These are phyloP conservation scores for Polydesmus complanatus DNA, from an alignment of 2,888 invertebrate species.

Conservation along the genomic window DNA sequence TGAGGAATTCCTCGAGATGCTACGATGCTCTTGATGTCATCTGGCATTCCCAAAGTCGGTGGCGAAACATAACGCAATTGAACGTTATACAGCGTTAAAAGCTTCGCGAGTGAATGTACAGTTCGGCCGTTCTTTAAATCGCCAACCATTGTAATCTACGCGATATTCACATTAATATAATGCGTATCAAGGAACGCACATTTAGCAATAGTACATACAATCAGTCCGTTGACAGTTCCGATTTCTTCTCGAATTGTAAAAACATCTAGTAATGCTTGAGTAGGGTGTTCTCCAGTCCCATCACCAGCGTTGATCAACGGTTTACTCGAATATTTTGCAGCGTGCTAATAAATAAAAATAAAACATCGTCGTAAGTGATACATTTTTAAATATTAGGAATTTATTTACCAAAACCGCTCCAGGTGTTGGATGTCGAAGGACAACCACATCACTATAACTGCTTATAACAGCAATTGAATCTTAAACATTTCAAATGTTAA, in stretches of 20 bases:
- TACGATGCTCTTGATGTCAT: constrained; percentile 65
- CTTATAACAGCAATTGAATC: constrained; percentile 47
- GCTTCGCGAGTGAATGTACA: constrained; percentile 87
- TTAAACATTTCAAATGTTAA: constrained; percentile 54
- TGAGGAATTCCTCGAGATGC: constrained; percentile 54
- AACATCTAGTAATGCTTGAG: constrained; percentile 90
- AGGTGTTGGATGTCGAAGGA: constrained; percentile 81
- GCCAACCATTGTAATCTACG: constrained; percentile 84
- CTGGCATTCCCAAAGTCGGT: constrained; percentile 75
- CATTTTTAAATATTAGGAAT: neutral
- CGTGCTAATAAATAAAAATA: constrained; percentile 43
- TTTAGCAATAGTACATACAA: constrained; percentile 32
- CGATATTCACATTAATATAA: constrained; percentile 2
- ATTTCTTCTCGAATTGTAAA: constrained; percentile 98
- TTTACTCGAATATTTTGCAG: constrained; percentile 65
- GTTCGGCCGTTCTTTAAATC: constrained; percentile 96
- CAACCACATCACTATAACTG: constrained; percentile 86
- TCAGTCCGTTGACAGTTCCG: constrained; percentile 93
- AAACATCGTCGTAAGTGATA: no score
- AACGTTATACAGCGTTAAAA: constrained; percentile 87
- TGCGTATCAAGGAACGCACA: constrained; percentile 3
- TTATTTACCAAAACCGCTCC: constrained; percentile 66
- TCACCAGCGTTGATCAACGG: constrained; percentile 98
- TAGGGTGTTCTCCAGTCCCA: constrained; percentile 93
- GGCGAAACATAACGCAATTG: constrained; percentile 86